phyloP scores from a whole-genome alignment of 2,113 vertebrate species.

The Solea senegalensis region DNA sequence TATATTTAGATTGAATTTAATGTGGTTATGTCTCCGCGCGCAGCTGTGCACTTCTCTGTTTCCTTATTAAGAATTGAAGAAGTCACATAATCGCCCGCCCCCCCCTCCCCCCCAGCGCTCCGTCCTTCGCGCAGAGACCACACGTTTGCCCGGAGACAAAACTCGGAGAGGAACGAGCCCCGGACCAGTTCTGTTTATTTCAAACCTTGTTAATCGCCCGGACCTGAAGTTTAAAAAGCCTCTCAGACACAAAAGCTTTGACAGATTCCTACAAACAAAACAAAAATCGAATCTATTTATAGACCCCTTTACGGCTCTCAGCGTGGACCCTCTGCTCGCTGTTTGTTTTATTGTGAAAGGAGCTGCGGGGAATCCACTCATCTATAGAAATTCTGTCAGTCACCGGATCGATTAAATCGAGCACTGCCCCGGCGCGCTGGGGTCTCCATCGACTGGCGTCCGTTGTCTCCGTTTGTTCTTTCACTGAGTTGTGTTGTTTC shows the following conservation, averaged over 20 bases:
- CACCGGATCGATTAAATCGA: slow-evolving; percentile 46
- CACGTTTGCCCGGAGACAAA: background rate
- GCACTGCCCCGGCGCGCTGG: slow-evolving; percentile 34
- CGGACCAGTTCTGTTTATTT: background rate
- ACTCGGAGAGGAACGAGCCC: background rate
- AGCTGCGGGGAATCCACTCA: slow-evolving; percentile 58
- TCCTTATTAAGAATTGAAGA: background rate
- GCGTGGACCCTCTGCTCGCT: background rate
- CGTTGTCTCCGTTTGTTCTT: slow-evolving; percentile 28
- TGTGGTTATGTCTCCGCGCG: background rate
- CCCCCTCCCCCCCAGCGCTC: background rate
- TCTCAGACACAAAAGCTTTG: background rate
- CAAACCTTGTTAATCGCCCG: slow-evolving; percentile 1
- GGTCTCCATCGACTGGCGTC: slow-evolving; percentile 64
- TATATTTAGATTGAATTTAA: slow-evolving; percentile 26
- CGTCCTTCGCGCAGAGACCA: background rate
- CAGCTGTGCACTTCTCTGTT: slow-evolving; percentile 2
- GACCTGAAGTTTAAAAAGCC: background rate
- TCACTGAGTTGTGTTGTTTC: too few relatives aligned
- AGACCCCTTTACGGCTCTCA: background rate
- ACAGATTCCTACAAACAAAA: slow-evolving; percentile 1
- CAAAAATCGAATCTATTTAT: slow-evolving; percentile 27
- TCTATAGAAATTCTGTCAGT: slow-evolving; percentile 56
- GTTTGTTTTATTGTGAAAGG: slow-evolving; percentile 44
- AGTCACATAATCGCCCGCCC: background rate